Evolutionary conservation across 2,888 invertebrate genomes (phyloP).

Genomic region (Chloroclystis v-ata): DNA sequence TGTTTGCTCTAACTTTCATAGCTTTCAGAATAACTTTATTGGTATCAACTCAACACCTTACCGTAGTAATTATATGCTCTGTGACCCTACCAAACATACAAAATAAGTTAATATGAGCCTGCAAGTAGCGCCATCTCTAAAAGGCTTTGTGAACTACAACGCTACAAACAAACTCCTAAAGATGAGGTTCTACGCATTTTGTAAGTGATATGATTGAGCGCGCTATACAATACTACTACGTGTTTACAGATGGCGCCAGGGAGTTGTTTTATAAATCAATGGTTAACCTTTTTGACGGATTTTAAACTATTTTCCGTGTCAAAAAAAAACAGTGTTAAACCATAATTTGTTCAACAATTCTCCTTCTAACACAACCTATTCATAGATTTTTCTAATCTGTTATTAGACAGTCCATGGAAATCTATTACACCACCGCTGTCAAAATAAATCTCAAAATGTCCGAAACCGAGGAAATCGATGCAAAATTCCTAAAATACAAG

Average conservation of each 20-base stretch:
- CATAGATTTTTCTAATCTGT: too few species aligned
- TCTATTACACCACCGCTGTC: conserved; percentile 27
- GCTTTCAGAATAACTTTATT: too few species aligned
- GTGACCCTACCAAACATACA: too few species aligned
- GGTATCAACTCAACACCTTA: too few species aligned
- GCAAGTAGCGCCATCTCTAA: conserved; percentile 14
- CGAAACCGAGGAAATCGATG: conserved; percentile 21
- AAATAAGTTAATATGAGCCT: background rate
- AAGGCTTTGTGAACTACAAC: background rate
- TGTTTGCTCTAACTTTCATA: too few species aligned
- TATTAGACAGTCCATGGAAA: too few species aligned
- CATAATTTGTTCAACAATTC: too few species aligned
- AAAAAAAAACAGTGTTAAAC: background rate
- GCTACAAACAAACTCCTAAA: conserved; percentile 1
- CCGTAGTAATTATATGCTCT: too few species aligned
- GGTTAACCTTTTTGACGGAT: background rate
- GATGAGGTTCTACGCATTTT: background rate
- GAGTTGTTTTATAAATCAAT: background rate
- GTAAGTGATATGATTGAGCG: background rate
- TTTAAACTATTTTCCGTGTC: background rate
- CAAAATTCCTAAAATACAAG: conserved; percentile 45
- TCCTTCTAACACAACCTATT: too few species aligned
- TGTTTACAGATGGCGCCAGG: conserved; percentile 28
- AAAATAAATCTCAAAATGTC: conserved; percentile 40
- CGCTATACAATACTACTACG: conserved; percentile 4